A percentile compares a stretch with the other conserved stretches of the same genome.
phyloP scores from a whole-genome alignment of 2,888 invertebrate genomes.

The Laspeyria flexula region DNA sequence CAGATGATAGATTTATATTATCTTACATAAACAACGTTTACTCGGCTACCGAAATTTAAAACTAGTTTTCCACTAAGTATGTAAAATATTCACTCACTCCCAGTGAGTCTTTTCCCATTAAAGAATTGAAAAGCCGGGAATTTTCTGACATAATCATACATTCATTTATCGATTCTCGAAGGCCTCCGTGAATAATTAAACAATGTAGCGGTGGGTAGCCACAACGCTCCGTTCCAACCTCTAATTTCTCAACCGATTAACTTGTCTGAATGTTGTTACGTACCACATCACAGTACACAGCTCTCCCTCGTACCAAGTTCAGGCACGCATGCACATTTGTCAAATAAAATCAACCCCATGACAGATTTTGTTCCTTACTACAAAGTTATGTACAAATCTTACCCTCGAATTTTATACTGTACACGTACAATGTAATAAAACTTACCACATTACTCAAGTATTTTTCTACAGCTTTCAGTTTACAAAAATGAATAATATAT shows the following conservation, averaged over 20 bases:
- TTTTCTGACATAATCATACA: neutral
- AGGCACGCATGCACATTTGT: slow-evolving; percentile 4
- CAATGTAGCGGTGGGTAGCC: slow-evolving; percentile 29
- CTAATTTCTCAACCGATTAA: slow-evolving; percentile 49
- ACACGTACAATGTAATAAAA: neutral
- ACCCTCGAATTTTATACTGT: neutral
- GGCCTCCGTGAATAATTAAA: slow-evolving; percentile 45
- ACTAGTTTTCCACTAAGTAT: too few species aligned
- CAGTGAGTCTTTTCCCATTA: too few species aligned
- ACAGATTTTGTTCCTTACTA: slow-evolving; percentile 7
- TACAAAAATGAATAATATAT: neutral
- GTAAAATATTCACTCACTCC: too few species aligned
- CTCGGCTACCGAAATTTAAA: too few species aligned
- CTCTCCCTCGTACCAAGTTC: slow-evolving; percentile 10
- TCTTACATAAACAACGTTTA: too few species aligned
- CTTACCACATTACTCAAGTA: neutral
- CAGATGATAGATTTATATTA: too few species aligned
- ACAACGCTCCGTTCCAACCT: slow-evolving; percentile 30
- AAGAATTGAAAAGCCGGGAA: neutral
- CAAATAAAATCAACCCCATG: slow-evolving; percentile 13
- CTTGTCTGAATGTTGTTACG: slow-evolving; percentile 31
- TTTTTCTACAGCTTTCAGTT: neutral
- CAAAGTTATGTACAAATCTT: neutral
- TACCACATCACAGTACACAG: slow-evolving; percentile 22
- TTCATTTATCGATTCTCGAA: slow-evolving; percentile 31